Evolutionary conservation across 1,140 invertebrate species (phyloP), one percentile per base, ranked within the genome.

Genomic region (Drosophila seguyi): DNA sequence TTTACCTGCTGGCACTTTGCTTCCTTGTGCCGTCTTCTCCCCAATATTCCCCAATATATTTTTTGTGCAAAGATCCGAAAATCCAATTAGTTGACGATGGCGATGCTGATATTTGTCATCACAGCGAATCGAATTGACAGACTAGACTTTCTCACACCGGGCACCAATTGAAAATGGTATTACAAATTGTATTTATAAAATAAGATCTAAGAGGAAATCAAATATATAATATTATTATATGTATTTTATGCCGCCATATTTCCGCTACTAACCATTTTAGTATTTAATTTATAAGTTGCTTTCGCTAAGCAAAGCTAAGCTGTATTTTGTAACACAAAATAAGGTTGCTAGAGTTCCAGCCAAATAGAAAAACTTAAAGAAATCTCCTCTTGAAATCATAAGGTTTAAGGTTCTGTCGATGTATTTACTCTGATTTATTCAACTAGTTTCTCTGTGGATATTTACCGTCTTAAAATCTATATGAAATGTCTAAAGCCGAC

Each of bases 61-160:
- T 53, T 75, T 80, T 77, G 72, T 80, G 72, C 72, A 50, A 59
- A 69, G 79, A 75, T 48, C 61, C 62, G 42, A 78, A 87, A 87
- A 87, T 81, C 84, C 84, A 88, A 88, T 88, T 88, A 90, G 85
- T 88, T 88, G 76, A 71, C 72, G 61, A 65, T 74, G 68, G 67
- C 58, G 69, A 62, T 66, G 58, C 65, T 82, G 71, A 69, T 76
- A 76, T 88, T 79, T 83, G 83, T 80, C 83, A 87, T 84, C 67
- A 22, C 52, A 48, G 52, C 25, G 38, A 65, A 55, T 25, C 22
- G 48, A 60, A 57, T 20, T 45, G 42, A 39, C 34, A 68, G 29
- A 42, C 39, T 18, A 63, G 56, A 48, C 39, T 38, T 29, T 39
- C 45, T 42, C 25, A 44, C 22, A 67, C 31, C 57, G 47, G 45